Evolutionary conservation across 2,797 vertebrate genomes (phyloP), one percentile per base, ranked within the genome.

Genomic region (Orestias chungarensis): DNA sequence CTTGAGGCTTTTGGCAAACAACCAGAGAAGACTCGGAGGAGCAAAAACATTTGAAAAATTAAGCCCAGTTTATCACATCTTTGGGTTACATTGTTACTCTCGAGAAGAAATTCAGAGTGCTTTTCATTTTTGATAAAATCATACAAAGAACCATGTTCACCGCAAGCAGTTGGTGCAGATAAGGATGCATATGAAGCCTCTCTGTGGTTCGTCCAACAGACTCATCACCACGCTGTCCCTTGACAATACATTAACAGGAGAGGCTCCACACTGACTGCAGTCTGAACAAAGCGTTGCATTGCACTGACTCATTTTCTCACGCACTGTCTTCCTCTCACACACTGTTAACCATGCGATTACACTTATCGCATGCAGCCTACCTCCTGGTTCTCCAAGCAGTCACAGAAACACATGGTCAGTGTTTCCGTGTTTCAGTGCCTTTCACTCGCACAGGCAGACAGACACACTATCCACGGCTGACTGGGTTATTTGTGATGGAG

Each of bases 401-500:
- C 73, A 68, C 78, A 72, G 71, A 81, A 82, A 83, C 83, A 81
- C 81, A 80, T 64, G 65, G 68, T 38, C 35, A 52, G 64, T 46
- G 43, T 80, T 82, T 82, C 66, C 65, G 31, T 50, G 69, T 61
- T 40, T 59, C 68, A 38, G 55, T 54, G 9, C 18, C 43, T 42
- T n/a, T 1, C 65, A 42, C 55, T 29, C 69, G 52, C 69, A 66
- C 66, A 70, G n/a, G n/a, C 72, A 33, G 69, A 31, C 44, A n/a
- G n/a, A n/a, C 52, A 68, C 33, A 62, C 50, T 33, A n/a, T 70
- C 44, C 70, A 68, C 67, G 79, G 86, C 78, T 84, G 90, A 88
- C 84, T 82, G 87, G 81, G 86, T 86, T 91, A 86, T 89, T 92
- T 92, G 86, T 84, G 84, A 91, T 74, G 70, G 82, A 91, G 92